A percentile compares a stretch with the other conserved stretches of the same genome.
phyloP scores from a whole-genome alignment of 2,113 vertebrate genomes.

The Oxyruncus cristatus region DNA sequence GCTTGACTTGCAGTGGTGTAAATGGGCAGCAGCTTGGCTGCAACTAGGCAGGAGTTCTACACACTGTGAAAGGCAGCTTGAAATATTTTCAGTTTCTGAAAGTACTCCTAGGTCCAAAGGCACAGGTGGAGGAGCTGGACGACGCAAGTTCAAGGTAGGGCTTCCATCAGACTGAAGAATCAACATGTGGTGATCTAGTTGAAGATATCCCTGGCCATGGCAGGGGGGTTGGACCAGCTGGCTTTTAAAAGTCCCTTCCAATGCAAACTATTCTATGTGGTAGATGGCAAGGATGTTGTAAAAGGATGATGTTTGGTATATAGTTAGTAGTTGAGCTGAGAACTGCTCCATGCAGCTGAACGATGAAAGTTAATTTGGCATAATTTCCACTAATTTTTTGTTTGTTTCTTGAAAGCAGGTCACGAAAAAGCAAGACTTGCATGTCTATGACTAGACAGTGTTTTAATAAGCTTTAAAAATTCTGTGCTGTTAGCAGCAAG shows the following conservation, averaged over 20 bases:
- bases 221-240: not conserved
- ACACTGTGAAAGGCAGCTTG: not conserved
- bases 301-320: not conserved
- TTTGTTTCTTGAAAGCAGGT: conserved; percentile 18
- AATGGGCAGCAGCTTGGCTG: not conserved
- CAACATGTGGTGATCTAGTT: not conserved
- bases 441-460: not conserved
- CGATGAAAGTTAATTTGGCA: not conserved
- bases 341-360: not conserved
- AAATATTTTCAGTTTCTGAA: conserved; percentile 19
- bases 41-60: not conserved
- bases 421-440: not conserved
- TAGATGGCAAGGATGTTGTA: not conserved
- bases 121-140: not conserved
- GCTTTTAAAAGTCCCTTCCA: not conserved
- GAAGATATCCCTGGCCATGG: not conserved
- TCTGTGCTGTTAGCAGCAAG: not conserved
- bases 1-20: not conserved
- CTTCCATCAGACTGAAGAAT: not conserved
- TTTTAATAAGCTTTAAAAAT: conserved; percentile 24
- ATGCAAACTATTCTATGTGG: not conserved
- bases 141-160: conserved; percentile 1
- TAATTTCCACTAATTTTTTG: not conserved
- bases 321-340: not conserved
- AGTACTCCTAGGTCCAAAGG: not conserved